These are phyloP conservation scores for Toxonevra muliebris DNA, from an alignment of 2,888 invertebrate genomes.

Conservation along the genomic window DNA sequence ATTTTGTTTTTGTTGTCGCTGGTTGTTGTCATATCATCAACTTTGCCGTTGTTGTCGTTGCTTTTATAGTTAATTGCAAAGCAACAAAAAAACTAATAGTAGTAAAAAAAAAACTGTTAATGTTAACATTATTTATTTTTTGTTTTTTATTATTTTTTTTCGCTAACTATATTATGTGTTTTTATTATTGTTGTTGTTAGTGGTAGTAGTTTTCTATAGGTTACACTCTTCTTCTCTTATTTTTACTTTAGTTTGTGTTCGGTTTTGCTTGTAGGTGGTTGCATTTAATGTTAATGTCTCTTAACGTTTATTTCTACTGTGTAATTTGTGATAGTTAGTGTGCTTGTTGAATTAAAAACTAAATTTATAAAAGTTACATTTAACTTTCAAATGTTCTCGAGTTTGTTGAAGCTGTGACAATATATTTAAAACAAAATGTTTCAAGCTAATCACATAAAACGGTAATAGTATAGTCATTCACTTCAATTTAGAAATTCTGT, in stretches of 20 bases:
- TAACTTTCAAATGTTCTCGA: background rate
- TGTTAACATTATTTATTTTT: constrained; percentile 22
- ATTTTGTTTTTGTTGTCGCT: background rate
- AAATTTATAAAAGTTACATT: background rate
- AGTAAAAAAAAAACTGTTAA: constrained; percentile 10
- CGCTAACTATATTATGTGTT: constrained; percentile 31
- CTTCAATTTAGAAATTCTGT: too few species aligned
- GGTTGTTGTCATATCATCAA: constrained; percentile 12
- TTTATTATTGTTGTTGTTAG: constrained; percentile 28
- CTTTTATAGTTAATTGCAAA: background rate
- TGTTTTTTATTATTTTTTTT: constrained; percentile 25
- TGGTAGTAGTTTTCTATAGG: too few species aligned
- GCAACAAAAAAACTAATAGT: background rate
- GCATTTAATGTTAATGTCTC: background rate
- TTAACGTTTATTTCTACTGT: too few species aligned
- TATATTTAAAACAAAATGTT: background rate
- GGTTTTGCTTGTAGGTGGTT: constrained; percentile 38
- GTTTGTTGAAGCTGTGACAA: background rate
- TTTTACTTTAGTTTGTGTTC: constrained; percentile 35
- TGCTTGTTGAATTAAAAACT: background rate
- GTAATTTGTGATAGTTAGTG: background rate
- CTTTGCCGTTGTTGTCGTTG: constrained; percentile 2
- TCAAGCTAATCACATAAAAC: constrained; percentile 19
- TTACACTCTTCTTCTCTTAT: background rate
- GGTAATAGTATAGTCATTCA: background rate